Evolutionary conservation across 2,888 invertebrate species (phyloP).

Genomic region (Agrotis clavis): DNA sequence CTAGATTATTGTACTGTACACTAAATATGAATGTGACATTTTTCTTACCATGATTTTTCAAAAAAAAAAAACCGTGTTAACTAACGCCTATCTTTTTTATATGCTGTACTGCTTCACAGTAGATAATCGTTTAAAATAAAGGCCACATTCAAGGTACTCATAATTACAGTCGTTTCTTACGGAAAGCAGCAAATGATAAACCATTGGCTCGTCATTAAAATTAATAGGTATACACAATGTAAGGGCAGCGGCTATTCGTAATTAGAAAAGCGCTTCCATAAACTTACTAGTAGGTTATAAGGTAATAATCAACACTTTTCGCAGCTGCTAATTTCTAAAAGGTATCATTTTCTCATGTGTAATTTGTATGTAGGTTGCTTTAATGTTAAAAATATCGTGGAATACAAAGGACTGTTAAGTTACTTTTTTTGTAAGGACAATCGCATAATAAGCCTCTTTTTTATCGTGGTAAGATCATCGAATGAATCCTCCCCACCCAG

Average conservation of each 20-base stretch:
- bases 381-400: neutral
- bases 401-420: no score
- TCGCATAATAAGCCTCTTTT: no score
- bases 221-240: neutral
- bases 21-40: no score
- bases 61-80: no score
- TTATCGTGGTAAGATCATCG: no score
- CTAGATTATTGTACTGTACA: no score
- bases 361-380: neutral
- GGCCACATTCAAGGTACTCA: no score
- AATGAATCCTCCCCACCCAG: no score
- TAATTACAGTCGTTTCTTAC: slow-evolving; percentile 10
- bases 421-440: no score
- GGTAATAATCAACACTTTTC: neutral
- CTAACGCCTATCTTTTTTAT: no score
- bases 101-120: no score
- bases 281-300: neutral
- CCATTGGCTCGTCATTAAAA: neutral
- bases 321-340: neutral
- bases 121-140: neutral
- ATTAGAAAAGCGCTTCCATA: neutral
- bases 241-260: neutral
- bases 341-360: neutral
- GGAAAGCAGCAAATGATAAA: slow-evolving; percentile 2
- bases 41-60: no score